Conservation (phyloP, 2,797 vertebrate genomes). For the Tamandua tetradactyla region DNA sequence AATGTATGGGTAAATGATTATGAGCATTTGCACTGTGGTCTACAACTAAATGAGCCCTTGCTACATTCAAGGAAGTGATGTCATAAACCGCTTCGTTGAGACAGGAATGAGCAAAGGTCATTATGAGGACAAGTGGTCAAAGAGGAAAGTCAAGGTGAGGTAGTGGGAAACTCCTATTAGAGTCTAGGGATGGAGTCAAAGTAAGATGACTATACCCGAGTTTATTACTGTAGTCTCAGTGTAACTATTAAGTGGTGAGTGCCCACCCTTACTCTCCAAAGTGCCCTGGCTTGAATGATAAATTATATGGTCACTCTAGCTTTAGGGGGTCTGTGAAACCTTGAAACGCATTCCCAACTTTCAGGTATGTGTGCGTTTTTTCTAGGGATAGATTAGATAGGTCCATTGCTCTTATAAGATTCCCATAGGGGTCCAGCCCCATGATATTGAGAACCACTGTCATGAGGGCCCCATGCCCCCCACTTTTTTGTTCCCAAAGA, state of each 20-base stretch:
- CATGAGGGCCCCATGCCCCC: accelerated
- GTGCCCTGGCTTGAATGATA: not conserved
- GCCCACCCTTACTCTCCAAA: not conserved
- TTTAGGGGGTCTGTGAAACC: not conserved
- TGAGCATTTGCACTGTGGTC: not conserved
- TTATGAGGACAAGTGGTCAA: not conserved
- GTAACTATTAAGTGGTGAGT: not conserved
- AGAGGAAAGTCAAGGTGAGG: not conserved
- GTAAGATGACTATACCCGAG: not conserved
- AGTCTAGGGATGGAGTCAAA: too few relatives aligned
- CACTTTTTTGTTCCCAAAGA: not conserved
- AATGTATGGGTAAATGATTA: not conserved
- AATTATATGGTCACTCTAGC: not conserved
- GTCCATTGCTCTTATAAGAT: not conserved
- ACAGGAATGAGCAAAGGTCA: too few relatives aligned
- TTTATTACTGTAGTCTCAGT: not conserved
- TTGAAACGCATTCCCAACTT: not conserved
- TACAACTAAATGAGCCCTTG: not conserved
- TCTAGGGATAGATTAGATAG: not conserved
- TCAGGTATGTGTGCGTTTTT: not conserved
- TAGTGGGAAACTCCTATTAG: not conserved
- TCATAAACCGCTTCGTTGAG: not conserved
- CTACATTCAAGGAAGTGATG: too few relatives aligned
- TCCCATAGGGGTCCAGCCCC: not conserved
- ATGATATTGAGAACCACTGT: not conserved